These are phyloP conservation scores for Cebus imitator DNA, from an alignment of 2,113 vertebrate species.

Conservation along the genomic window DNA sequence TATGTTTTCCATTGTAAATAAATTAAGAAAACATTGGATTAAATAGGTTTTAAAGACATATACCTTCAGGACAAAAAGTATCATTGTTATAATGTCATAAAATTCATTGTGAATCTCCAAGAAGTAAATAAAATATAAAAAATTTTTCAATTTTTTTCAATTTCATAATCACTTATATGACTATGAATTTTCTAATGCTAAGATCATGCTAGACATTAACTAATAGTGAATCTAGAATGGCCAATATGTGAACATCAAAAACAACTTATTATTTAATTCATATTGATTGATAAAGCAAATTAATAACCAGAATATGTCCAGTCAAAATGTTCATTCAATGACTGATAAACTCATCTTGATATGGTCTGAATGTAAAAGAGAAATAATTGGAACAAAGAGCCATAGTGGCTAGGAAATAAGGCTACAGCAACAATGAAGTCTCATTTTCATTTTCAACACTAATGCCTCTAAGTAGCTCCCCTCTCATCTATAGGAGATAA, in stretches of 20 bases:
- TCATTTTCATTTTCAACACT: not conserved
- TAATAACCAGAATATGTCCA: not conserved
- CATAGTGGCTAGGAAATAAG: not conserved
- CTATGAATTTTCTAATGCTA: not conserved
- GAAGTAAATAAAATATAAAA: not conserved
- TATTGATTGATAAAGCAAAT: not conserved
- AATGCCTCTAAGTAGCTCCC: not conserved
- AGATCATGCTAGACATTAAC: not conserved
- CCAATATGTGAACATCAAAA: not conserved
- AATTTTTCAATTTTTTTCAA: not conserved
- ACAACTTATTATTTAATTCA: not conserved
- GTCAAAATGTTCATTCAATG: not conserved
- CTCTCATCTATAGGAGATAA: not conserved
- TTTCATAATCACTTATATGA: not conserved
- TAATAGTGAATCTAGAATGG: not conserved
- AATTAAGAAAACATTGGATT: not conserved
- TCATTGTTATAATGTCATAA: not conserved
- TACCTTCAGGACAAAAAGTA: not conserved
- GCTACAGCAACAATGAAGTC: not conserved
- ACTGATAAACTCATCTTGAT: not conserved
- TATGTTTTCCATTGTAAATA: not conserved
- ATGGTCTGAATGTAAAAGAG: not conserved
- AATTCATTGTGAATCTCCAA: not conserved
- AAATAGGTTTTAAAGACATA: not conserved
- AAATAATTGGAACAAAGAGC: not conserved